Evolutionary conservation across 2,888 invertebrate genomes (phyloP), one percentile per base, ranked within the genome.

Genomic region (Isoperla grammatica): DNA sequence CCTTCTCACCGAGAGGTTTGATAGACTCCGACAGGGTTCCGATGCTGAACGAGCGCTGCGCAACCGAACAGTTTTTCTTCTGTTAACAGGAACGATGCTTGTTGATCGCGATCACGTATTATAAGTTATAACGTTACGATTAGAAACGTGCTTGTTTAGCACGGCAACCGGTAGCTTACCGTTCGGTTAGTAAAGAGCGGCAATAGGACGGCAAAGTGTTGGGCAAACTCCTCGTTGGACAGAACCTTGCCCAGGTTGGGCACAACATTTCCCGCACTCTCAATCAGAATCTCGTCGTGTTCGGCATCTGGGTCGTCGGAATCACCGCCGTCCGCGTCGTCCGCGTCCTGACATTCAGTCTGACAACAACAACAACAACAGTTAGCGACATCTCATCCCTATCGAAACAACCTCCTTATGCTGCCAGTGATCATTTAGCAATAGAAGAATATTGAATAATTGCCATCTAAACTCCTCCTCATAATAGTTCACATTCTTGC

Each of bases 21-120:
- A 88, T 81, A 60, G 84, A 86, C 70, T 90, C 90, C 0, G 88
- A 86, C 50, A 90, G 73, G 0, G 84, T 85, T 15, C 89, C 90
- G 67, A 84, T 81, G 1, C 84, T 83, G 71, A 87, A 88, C 0
- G 87, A 86, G 64, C 84, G 72, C 71, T 88, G 87, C 1, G 84
- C 77, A 11, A 81, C 75, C 1, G 82, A 81, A 70, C 81, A 81
- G 20, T 81, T 80, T 68, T 84, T 83, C 74, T 82, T 82, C 85
- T 87, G 71, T 11, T 65, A 67, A 61, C 40, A 53, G 19, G 37
- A 45, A 60, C 19, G 23, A 59, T 45, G 12, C 39, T 49, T 39
- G n/a, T 57, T 64, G 5, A 8, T n/a, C n/a, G n/a, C n/a, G n/a
- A n/a, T n/a, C n/a, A n/a, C n/a, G n/a, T n/a, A n/a, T n/a, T n/a